Conservation (phyloP, 2,888 invertebrate genomes). For the Drosophila infuscata region DNA sequence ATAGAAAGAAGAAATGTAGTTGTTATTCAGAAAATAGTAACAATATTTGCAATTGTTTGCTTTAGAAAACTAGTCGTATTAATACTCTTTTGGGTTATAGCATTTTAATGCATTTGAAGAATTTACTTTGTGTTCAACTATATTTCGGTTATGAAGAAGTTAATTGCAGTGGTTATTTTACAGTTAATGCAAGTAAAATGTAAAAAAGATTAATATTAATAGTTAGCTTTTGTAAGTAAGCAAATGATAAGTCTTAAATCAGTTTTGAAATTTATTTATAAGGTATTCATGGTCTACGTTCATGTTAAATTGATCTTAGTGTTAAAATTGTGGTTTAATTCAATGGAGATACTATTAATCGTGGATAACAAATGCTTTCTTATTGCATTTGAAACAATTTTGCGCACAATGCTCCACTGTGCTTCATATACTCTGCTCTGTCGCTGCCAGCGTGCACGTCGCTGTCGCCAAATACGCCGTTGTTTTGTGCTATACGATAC, state of each 20-base stretch:
- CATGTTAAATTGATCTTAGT: not conserved
- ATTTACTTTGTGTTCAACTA: not conserved
- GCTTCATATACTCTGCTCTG: slow-evolving; percentile 34
- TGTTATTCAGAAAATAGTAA: not conserved
- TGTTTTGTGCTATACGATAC: slow-evolving; percentile 78
- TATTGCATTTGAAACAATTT: not conserved
- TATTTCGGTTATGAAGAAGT: not conserved
- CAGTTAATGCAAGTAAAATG: not conserved
- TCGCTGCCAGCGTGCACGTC: slow-evolving; percentile 43
- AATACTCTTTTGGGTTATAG: not conserved
- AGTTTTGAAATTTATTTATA: not conserved
- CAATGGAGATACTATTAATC: not conserved
- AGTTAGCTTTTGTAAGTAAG: not conserved
- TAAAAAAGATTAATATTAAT: not conserved
- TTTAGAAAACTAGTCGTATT: not conserved
- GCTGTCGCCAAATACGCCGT: slow-evolving; percentile 70
- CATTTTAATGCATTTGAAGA: not conserved
- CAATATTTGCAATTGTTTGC: not conserved
- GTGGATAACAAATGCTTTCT: not conserved
- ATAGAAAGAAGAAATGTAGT: not conserved
- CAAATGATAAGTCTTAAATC: not conserved
- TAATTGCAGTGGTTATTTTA: not conserved
- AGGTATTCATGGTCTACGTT: not conserved
- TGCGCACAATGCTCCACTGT: slow-evolving; percentile 31
- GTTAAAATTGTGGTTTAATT: not conserved